Base-by-base conservation (phyloP, 2,113 vertebrate genomes). In the Oreotrochilus melanogaster region DNA sequence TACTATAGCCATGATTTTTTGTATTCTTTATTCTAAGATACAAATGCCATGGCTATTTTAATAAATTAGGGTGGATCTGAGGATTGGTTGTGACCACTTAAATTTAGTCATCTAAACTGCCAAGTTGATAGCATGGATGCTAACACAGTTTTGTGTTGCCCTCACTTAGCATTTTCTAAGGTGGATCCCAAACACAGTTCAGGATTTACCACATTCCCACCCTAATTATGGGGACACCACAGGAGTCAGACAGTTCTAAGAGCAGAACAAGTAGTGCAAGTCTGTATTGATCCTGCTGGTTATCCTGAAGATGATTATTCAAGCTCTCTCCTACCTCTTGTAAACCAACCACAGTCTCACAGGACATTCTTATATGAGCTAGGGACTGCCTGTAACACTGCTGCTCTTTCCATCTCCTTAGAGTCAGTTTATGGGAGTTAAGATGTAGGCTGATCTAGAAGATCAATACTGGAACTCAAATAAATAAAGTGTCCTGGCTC, bases 1-100 rank as follows among this genome's bases (percentile, higher is more conserved):
- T 88, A 10, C 16, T 0, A 1, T 24, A 18, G 24, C 2, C 61
- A 50, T 13, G 24, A n/a, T 35, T 45, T 61, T 89, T 70, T 89
- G 2, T 33, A 53, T 78, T 65, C 27, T 48, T 6, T 60, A 24
- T 74, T 81, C 45, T 90, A 54, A 45, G 12, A 33, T 23, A 23
- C 9, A 42, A 78, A 81, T 0, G 1, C 0, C 2, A 14, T 33
- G 13, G 28, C n/a, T 81, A 30, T 70, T 90, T 81, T 51, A 72
- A 14, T 35, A 83, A 10, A 47, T 47, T 73, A 39, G 70, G 18
- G 15, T 57, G 45, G 6, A 61, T 51, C 73, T 60, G 16, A 16
- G 4, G 18, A 50, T 39, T 58, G 27, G 6, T 9, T 61, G 21
- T 0, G 0, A 81, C 10, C 8, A 48, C 39, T 3, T 1, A 78